Conservation (phyloP, 2,888 invertebrate species). For the Hypsopygia costalis region DNA sequence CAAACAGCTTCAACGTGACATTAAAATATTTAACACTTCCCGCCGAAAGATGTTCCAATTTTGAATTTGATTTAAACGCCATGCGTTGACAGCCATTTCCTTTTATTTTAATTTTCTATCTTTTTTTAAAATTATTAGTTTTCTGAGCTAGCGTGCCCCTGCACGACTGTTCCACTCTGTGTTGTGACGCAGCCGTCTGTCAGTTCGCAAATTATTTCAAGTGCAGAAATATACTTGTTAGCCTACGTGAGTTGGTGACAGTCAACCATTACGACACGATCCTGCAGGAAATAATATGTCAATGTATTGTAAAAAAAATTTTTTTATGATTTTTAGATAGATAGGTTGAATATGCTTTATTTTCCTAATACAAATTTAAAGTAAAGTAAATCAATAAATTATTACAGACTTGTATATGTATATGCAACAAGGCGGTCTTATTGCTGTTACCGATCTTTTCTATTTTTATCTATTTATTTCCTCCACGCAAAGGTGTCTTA, state of each 20-base stretch:
- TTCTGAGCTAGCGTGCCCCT: conserved; percentile 26
- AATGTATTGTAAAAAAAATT: too few relatives aligned
- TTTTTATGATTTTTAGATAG: too few relatives aligned
- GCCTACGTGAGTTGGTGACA: conserved; percentile 3
- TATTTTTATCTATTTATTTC: too few relatives aligned
- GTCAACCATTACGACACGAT: neutral
- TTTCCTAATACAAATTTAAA: too few relatives aligned
- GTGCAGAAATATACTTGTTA: conserved; percentile 15
- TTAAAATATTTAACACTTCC: conserved; percentile 71
- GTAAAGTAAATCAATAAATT: too few relatives aligned
- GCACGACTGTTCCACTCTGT: neutral
- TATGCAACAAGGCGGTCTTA: too few relatives aligned
- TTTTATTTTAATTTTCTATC: conserved; percentile 52
- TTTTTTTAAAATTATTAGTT: conserved; percentile 39
- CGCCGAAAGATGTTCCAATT: conserved; percentile 75
- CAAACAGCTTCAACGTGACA: conserved; percentile 48
- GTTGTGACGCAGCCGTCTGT: conserved; percentile 27
- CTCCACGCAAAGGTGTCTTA: too few relatives aligned
- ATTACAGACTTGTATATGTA: too few relatives aligned
- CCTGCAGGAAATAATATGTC: neutral
- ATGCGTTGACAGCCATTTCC: conserved; percentile 70
- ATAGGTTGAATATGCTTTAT: too few relatives aligned
- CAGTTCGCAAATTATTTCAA: conserved; percentile 45
- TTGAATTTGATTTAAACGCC: conserved; percentile 73
- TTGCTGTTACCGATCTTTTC: too few relatives aligned